phyloP scores from a whole-genome alignment of 30 jellyfish, hydroid and myxozoan species.

The Pseudorhiza aurosa region DNA sequence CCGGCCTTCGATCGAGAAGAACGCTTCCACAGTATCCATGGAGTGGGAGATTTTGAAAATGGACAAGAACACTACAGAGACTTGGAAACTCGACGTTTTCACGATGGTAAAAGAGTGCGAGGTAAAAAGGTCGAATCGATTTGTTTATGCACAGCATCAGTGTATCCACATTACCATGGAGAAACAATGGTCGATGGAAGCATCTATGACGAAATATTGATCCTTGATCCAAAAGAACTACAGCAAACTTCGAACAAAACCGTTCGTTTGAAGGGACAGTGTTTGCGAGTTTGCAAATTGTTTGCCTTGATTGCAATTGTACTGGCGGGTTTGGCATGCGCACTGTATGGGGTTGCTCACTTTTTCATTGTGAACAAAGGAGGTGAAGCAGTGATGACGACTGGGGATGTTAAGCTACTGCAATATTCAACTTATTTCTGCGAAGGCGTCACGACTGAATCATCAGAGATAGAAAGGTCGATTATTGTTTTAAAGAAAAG shows the following conservation, averaged over 20 bases:
- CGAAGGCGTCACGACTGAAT: slow-evolving; percentile 25
- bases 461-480: slow-evolving; percentile 20
- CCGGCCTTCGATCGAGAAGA: slow-evolving; percentile 21
- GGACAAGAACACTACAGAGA: neutral
- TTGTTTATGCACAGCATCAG: slow-evolving; percentile 61
- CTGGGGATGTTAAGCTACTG: slow-evolving; percentile 73
- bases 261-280: slow-evolving; percentile 30
- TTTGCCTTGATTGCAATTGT: neutral
- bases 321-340: slow-evolving; percentile 59
- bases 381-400: slow-evolving; percentile 25
- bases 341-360: slow-evolving; percentile 41
- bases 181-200: slow-evolving; percentile 48
- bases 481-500: slow-evolving; percentile 31
- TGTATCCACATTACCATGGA: slow-evolving; percentile 61
- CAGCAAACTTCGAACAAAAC: slow-evolving; percentile 26
- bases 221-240: slow-evolving; percentile 49
- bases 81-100: neutral
- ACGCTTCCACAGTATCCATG: neutral
- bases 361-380: slow-evolving; percentile 42
- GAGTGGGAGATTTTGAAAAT: neutral
- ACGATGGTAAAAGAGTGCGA: neutral
- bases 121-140: slow-evolving; percentile 22
- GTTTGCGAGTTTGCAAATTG: slow-evolving; percentile 39
- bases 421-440: slow-evolving; percentile 79
- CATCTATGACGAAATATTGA: slow-evolving; percentile 56